A percentile compares a stretch with the other conserved stretches of the same genome.
Evolutionary conservation across 2,797 vertebrate genomes (phyloP).

Genomic region (Pseudomugil tenellus): DNA sequence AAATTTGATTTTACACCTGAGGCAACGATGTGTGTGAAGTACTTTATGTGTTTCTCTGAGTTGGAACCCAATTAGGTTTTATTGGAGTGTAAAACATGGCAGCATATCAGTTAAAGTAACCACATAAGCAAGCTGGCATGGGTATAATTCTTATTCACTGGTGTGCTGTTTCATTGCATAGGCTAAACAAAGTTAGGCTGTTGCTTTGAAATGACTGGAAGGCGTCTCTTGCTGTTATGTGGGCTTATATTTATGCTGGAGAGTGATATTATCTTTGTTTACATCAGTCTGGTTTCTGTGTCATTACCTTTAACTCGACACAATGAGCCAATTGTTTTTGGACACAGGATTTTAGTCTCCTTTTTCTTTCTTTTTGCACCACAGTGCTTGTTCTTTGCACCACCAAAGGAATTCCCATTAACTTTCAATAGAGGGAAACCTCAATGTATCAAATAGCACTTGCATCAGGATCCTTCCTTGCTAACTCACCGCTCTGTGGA

Average conservation of each 20-base stretch:
- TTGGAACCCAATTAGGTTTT: constrained; percentile 73
- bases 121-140: constrained; percentile 60
- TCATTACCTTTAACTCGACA: constrained; percentile 68
- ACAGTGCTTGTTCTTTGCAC: constrained; percentile 59
- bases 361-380: constrained; percentile 20
- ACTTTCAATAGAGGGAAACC: constrained; percentile 66
- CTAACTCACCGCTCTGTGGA: constrained; percentile 70
- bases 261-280: constrained; percentile 77
- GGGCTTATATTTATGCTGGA: constrained; percentile 61
- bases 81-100: constrained; percentile 76
- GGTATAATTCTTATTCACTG: constrained; percentile 55
- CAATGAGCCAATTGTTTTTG: constrained; percentile 74
- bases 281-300: constrained; percentile 71
- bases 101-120: constrained; percentile 67
- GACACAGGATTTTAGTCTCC: constrained; percentile 45
- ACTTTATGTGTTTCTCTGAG: constrained; percentile 69
- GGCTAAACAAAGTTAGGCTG: constrained; percentile 70
- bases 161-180: constrained; percentile 47
- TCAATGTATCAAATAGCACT: constrained; percentile 81
- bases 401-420: constrained; percentile 69
- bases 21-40: constrained; percentile 61
- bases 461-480: constrained; percentile 71
- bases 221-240: constrained; percentile 55
- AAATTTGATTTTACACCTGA: constrained; percentile 74
- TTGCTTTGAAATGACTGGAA: constrained; percentile 63